phyloP scores from a whole-genome alignment of 2,888 invertebrate species.

The Epistrophe grossulariae region DNA sequence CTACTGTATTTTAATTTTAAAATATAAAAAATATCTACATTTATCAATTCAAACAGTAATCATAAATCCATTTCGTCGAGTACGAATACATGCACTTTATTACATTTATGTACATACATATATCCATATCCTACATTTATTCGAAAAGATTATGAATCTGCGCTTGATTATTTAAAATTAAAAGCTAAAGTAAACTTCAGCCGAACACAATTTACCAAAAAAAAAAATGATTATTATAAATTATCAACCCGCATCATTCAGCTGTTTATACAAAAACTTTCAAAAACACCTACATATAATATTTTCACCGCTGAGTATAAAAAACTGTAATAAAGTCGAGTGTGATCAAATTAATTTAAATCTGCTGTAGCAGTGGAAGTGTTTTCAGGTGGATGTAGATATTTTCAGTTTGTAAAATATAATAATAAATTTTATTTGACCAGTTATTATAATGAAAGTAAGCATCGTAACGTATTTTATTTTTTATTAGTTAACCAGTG shows the following conservation, averaged over 20 bases:
- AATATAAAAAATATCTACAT: no score
- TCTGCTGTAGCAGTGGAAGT: background rate
- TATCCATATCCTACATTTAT: no score
- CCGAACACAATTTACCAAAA: slow-evolving; percentile 38
- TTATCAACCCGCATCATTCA: slow-evolving; percentile 18
- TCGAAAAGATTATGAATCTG: no score
- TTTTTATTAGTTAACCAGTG: background rate
- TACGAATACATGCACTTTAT: no score
- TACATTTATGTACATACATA: no score
- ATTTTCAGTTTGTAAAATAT: background rate
- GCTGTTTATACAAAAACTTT: background rate
- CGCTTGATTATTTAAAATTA: background rate
- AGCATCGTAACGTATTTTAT: background rate
- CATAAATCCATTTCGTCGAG: no score
- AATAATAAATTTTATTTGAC: background rate
- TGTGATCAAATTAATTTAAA: background rate
- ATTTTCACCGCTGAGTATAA: background rate
- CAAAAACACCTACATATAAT: background rate
- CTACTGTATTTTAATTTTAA: no score
- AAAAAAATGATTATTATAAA: slow-evolving; percentile 22
- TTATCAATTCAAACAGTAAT: no score
- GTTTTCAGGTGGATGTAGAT: background rate
- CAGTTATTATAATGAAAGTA: background rate
- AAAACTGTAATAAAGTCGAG: background rate
- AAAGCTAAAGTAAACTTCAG: slow-evolving; percentile 26